Percentiles rank a stretch among this genome's conserved stretches.
These are phyloP conservation scores for Daubentonia madagascariensis DNA, from an alignment of 2,113 vertebrate species.

Conservation along the genomic window DNA sequence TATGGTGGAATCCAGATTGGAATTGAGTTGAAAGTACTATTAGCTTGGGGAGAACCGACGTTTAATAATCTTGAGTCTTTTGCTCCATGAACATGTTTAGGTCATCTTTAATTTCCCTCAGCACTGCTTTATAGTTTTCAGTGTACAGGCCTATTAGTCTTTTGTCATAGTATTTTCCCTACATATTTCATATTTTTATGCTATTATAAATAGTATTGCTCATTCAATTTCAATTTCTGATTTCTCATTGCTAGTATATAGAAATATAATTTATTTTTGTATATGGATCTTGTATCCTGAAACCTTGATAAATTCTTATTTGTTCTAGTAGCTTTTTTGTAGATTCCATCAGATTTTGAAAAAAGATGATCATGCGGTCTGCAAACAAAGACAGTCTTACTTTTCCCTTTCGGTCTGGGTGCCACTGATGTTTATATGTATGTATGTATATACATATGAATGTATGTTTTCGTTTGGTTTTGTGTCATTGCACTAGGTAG, in stretches of 20 bases:
- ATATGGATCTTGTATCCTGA: not conserved
- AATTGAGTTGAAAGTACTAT: not conserved
- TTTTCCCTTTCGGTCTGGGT: not conserved
- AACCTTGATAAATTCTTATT: not conserved
- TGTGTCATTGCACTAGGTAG: not conserved
- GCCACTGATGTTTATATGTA: accelerated
- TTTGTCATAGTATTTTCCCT: not conserved
- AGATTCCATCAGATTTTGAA: not conserved
- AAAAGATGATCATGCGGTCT: not conserved
- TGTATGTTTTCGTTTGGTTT: not conserved
- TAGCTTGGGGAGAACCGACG: not conserved
- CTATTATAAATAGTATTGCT: not conserved
- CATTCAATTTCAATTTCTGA: not conserved
- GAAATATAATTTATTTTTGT: not conserved
- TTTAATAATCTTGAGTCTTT: not conserved
- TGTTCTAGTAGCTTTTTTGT: not conserved
- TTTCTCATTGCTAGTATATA: not conserved
- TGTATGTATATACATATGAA: accelerated
- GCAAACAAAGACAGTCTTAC: not conserved
- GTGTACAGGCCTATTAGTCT: not conserved
- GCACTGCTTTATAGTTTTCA: not conserved
- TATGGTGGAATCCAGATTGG: not conserved
- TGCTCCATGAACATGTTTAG: not conserved
- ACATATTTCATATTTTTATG: not conserved
- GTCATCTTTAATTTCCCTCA: not conserved